Evolutionary conservation across 2,113 vertebrate species (phyloP).

Genomic region (Corydoras maculifer): DNA sequence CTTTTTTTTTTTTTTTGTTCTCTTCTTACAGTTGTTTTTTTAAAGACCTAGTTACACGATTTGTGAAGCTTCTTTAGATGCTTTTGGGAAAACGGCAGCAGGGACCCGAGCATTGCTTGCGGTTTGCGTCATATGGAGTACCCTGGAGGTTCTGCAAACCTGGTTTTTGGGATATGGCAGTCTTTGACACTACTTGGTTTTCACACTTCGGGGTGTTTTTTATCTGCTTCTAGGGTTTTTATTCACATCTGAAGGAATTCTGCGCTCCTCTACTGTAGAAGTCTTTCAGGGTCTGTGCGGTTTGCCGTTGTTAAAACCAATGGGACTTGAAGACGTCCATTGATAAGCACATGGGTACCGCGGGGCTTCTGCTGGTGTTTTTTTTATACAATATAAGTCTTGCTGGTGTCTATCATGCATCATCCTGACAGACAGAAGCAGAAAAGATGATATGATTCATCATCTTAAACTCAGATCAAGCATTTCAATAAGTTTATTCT

Average conservation of each 20-base stretch:
- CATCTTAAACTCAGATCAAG: too few relatives aligned
- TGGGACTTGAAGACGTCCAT: neutral
- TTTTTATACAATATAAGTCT: too few relatives aligned
- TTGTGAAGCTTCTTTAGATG: constrained; percentile 1
- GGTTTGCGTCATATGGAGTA: constrained; percentile 29
- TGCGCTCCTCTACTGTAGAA: constrained; percentile 1
- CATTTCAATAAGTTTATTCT: too few relatives aligned
- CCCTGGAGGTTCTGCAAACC: constrained; percentile 11
- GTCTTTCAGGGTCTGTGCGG: neutral
- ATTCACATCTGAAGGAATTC: constrained; percentile 22
- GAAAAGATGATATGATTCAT: too few relatives aligned
- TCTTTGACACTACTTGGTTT: constrained; percentile 20
- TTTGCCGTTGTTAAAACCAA: neutral
- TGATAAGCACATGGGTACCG: neutral
- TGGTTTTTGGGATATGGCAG: constrained; percentile 25
- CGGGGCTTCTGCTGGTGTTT: neutral
- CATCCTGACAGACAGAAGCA: too few relatives aligned
- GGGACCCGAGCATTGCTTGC: constrained; percentile 13
- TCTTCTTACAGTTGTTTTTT: neutral
- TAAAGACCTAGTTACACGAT: neutral
- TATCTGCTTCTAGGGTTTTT: constrained; percentile 26
- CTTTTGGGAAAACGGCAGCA: constrained; percentile 11
- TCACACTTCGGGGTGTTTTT: constrained; percentile 22
- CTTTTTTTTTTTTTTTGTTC: neutral
- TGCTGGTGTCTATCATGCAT: too few relatives aligned